These are phyloP conservation scores for Calvadosia cruxmelitensis DNA, from an alignment of 30 jellyfish, hydroid and myxozoan genomes.

Conservation along the genomic window DNA sequence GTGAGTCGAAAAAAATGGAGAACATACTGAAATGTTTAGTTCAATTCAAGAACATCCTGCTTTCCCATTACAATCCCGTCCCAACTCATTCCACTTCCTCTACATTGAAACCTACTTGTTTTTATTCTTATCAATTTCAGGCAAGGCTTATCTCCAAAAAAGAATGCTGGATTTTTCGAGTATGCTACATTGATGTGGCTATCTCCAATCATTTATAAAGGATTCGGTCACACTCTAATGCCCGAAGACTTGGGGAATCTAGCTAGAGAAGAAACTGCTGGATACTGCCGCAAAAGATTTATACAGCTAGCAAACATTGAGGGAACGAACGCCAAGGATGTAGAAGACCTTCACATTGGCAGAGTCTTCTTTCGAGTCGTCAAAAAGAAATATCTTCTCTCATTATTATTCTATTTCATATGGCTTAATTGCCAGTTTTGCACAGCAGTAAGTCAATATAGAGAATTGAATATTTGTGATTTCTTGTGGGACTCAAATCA, in stretches of 20 bases:
- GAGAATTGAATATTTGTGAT: too few species aligned
- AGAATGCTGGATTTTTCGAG: slow-evolving; percentile 52
- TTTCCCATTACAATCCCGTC: too few species aligned
- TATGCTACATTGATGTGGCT: slow-evolving; percentile 25
- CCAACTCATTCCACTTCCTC: too few species aligned
- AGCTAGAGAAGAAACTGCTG: slow-evolving; percentile 11
- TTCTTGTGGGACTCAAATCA: too few species aligned
- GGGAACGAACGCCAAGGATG: slow-evolving; percentile 5
- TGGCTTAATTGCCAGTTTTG: neutral
- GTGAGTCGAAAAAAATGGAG: too few species aligned
- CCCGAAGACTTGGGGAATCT: slow-evolving; percentile 28
- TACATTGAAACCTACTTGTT: too few species aligned
- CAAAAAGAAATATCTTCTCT: slow-evolving; percentile 15
- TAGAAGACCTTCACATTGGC: slow-evolving; percentile 18
- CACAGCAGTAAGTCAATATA: neutral
- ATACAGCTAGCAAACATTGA: slow-evolving; percentile 10
- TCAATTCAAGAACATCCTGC: too few species aligned
- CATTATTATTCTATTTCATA: neutral
- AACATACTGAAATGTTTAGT: too few species aligned
- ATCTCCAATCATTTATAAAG: slow-evolving; percentile 18
- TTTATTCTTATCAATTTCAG: neutral
- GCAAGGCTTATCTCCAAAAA: neutral
- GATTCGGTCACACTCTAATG: slow-evolving; percentile 23
- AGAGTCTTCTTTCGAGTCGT: slow-evolving; percentile 16
- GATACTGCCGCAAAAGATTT: slow-evolving; percentile 6